Evolutionary conservation across 2,113 vertebrate species (phyloP).

Genomic region (Psophia crepitans): DNA sequence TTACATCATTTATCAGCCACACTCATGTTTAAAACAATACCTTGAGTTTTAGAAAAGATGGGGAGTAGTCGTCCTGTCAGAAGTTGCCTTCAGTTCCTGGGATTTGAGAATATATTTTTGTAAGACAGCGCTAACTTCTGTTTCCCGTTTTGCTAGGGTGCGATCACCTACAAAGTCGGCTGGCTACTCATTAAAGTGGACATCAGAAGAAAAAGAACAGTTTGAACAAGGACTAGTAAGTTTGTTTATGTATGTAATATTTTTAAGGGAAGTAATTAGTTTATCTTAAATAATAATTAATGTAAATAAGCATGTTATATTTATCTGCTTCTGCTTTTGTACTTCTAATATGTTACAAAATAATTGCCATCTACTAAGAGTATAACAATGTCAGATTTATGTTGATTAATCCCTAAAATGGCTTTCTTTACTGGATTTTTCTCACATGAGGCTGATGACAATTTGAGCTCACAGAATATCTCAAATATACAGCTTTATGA

Average conservation of each 20-base stretch:
- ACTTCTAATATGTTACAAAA: neutral
- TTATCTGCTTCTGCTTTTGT: neutral
- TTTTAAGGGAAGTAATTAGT: neutral
- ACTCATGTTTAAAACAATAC: neutral
- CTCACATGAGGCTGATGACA: neutral
- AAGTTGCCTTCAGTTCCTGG: neutral
- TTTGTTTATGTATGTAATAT: neutral
- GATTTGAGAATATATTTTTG: neutral
- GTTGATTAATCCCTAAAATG: neutral
- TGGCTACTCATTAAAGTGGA: conserved; percentile 84
- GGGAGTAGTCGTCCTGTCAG: neutral
- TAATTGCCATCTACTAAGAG: neutral
- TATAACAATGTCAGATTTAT: neutral
- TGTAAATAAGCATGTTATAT: neutral
- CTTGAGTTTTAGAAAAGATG: neutral
- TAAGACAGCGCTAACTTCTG: neutral
- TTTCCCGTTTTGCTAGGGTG: conserved; percentile 42
- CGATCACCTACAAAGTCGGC: conserved; percentile 78
- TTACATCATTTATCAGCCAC: neutral
- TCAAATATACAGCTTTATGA: neutral
- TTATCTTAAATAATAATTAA: neutral
- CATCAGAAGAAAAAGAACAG: conserved; percentile 87
- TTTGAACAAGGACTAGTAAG: conserved; percentile 94
- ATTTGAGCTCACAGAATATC: neutral
- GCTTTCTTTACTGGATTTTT: neutral